Percentiles rank a stretch among this genome's conserved stretches.
Evolutionary conservation across 2,888 invertebrate genomes (phyloP).

Genomic region (Andrena bicolor): DNA sequence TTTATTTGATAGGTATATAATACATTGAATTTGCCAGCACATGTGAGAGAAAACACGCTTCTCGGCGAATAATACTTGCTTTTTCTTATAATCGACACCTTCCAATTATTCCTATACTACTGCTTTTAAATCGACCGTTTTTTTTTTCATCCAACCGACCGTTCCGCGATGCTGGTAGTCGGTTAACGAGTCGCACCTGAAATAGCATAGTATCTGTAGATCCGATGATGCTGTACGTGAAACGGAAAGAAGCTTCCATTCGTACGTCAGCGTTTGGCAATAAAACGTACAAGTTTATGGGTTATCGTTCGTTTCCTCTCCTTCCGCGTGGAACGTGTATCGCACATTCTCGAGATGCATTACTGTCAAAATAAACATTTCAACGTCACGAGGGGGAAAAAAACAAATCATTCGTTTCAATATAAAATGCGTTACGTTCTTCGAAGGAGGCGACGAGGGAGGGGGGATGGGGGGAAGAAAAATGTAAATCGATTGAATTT

Average conservation of each 20-base stretch:
- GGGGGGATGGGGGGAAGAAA: constrained; percentile 4
- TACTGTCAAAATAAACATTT: constrained; percentile 32
- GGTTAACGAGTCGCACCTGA: constrained; percentile 38
- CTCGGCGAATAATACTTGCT: constrained; percentile 80
- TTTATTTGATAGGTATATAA: constrained; percentile 80
- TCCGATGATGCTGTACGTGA: constrained; percentile 31
- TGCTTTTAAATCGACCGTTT: constrained; percentile 53
- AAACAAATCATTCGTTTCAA: constrained; percentile 16
- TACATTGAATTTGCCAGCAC: constrained; percentile 79
- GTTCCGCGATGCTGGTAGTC: constrained; percentile 23
- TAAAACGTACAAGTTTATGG: constrained; percentile 47
- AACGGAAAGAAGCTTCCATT: constrained; percentile 27
- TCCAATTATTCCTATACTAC: constrained; percentile 68
- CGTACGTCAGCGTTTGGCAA: constrained; percentile 42
- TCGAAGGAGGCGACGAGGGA: neutral
- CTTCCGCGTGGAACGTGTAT: constrained; percentile 17
- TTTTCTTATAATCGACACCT: constrained; percentile 65
- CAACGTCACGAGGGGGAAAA: constrained; percentile 30
- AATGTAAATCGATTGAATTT: constrained; percentile 23
- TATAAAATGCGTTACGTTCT: constrained; percentile 8
- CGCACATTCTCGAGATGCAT: constrained; percentile 29
- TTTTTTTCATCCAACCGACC: constrained; percentile 18
- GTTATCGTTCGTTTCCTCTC: constrained; percentile 11
- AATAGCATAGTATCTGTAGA: constrained; percentile 46
- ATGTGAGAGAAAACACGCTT: constrained; percentile 80